These are phyloP conservation scores for Carcharodon carcharias DNA, from an alignment of 2,797 vertebrate genomes.

Conservation along the genomic window DNA sequence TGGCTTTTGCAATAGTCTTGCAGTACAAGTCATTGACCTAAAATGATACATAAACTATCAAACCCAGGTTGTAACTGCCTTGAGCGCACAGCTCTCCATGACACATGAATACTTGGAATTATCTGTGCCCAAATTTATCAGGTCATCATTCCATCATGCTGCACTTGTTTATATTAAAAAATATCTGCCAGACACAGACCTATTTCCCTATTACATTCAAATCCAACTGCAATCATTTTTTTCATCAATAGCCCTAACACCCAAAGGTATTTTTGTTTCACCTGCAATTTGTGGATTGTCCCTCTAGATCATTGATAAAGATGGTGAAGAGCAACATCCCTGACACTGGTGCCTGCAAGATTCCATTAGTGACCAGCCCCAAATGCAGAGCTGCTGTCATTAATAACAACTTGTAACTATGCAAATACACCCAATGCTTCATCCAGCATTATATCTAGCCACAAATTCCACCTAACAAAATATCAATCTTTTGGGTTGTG, in stretches of 20 bases:
- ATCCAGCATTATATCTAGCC: too few relatives aligned
- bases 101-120: not conserved
- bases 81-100: too few relatives aligned
- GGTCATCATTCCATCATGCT: not conserved
- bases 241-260: not conserved
- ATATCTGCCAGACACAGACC: not conserved
- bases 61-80: too few relatives aligned
- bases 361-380: not conserved
- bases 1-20: too few relatives aligned
- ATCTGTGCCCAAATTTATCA: not conserved
- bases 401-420: not conserved
- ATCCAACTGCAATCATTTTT: not conserved
- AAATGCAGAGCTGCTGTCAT: not conserved
- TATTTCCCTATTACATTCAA: not conserved
- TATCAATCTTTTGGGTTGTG: not conserved
- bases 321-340: not conserved
- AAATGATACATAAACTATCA: too few relatives aligned
- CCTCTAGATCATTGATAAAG: not conserved
- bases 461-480: not conserved
- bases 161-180: not conserved
- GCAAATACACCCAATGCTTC: not conserved
- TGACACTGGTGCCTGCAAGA: not conserved
- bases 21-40: too few relatives aligned
- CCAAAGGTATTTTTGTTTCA: not conserved
- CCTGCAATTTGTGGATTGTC: not conserved